phyloP scores from a whole-genome alignment of 2,888 invertebrate genomes.

The Mechanitis messenoides region DNA sequence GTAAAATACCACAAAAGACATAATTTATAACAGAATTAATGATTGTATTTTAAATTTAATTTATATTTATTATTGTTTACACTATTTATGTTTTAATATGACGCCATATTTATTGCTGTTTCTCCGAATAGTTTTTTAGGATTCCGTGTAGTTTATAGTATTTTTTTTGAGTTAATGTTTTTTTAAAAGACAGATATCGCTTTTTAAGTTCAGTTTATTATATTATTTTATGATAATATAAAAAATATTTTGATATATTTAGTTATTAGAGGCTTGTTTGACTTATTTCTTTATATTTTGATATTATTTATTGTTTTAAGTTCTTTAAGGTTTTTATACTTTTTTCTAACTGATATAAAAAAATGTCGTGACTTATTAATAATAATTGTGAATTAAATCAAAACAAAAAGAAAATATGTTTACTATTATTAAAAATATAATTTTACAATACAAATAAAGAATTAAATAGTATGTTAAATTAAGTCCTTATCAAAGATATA shows the following conservation, averaged over 20 bases:
- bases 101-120: conserved; percentile 60
- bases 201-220: conserved; percentile 13
- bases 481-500: no score
- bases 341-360: no score
- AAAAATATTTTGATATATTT: conserved; percentile 12
- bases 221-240: conserved; percentile 21
- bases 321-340: no score
- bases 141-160: conserved; percentile 59
- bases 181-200: conserved; percentile 30
- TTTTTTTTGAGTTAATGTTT: conserved; percentile 33
- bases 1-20: conserved; percentile 69
- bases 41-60: conserved; percentile 67
- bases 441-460: no score
- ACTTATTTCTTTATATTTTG: neutral
- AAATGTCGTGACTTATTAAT: no score
- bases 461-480: no score
- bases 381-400: no score
- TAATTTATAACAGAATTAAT: conserved; percentile 71
- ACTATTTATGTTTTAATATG: conserved; percentile 75
- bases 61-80: conserved; percentile 76
- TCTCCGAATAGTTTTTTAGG: conserved; percentile 47
- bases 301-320: no score
- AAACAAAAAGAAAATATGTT: no score
- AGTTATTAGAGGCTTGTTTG: neutral
- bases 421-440: no score